Conservation (phyloP, 1,140 invertebrate species). For the Leptinotarsa undecemlineata region DNA sequence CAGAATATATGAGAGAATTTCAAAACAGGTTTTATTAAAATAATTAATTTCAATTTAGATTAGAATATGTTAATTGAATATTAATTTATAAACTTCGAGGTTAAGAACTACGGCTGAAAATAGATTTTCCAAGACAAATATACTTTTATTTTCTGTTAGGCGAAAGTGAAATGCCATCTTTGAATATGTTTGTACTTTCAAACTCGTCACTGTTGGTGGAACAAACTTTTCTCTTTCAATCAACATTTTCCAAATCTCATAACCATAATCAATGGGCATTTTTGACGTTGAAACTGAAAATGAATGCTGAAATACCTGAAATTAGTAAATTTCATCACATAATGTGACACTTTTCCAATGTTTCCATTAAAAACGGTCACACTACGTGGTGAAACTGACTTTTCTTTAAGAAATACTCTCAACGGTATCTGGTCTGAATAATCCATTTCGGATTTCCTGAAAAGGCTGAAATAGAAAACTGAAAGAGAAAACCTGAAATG, state of each 20-base stretch:
- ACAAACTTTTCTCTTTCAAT: no score
- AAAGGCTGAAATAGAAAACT: constrained; percentile 26
- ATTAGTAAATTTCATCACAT: not conserved
- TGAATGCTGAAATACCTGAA: not conserved
- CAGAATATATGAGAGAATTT: constrained; percentile 46
- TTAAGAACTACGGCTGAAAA: no score
- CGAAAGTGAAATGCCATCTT: no score
- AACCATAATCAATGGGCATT: no score
- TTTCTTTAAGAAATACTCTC: not conserved
- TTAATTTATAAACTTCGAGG: no score
- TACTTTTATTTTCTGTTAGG: no score
- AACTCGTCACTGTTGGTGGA: no score
- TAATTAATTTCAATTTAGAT: not conserved
- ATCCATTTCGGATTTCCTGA: constrained; percentile 12
- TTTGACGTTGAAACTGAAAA: no score
- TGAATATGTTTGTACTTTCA: no score
- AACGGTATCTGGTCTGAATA: not conserved
- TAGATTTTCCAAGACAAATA: no score
- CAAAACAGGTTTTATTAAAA: constrained; percentile 23
- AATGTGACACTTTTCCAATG: not conserved
- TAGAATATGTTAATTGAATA: not conserved
- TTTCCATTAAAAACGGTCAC: not conserved
- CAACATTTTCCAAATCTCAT: no score
- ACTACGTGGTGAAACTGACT: not conserved
- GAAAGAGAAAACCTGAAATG: constrained; percentile 31